phyloP scores from a whole-genome alignment of 1,140 invertebrate genomes.

The Scaptomyza montana region DNA sequence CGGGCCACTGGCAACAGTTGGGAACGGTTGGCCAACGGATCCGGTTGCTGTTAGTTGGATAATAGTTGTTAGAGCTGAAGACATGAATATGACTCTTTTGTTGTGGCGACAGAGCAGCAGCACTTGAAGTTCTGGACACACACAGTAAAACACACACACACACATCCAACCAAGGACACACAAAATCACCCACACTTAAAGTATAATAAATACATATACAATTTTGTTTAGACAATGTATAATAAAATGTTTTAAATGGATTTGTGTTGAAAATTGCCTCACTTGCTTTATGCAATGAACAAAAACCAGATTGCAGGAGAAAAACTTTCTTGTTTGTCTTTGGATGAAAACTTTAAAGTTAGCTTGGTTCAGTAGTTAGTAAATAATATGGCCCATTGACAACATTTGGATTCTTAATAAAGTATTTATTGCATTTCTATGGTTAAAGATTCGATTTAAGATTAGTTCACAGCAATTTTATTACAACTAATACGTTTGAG shows the following conservation, averaged over 20 bases:
- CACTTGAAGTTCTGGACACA: slow-evolving; percentile 30
- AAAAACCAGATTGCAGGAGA: not conserved
- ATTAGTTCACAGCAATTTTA: no score
- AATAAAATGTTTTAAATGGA: slow-evolving; percentile 14
- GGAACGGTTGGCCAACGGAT: not conserved
- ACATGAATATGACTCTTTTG: slow-evolving; percentile 31
- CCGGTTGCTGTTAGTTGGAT: slow-evolving; percentile 26
- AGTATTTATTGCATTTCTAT: not conserved
- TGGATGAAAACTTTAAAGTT: not conserved
- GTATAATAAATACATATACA: slow-evolving; percentile 8
- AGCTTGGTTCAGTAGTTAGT: not conserved
- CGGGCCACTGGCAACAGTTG: slow-evolving; percentile 35
- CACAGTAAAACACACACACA: not conserved
- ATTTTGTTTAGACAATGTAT: not conserved
- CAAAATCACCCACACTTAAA: not conserved
- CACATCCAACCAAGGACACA: not conserved
- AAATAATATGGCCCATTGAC: not conserved
- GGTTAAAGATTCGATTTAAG: not conserved
- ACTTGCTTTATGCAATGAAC: not conserved
- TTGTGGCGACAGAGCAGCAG: slow-evolving; percentile 16
- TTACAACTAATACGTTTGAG: no score
- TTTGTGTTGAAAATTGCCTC: slow-evolving; percentile 4
- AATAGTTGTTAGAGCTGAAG: slow-evolving; percentile 32
- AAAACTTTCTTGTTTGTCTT: not conserved
- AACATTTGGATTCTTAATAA: no score